phyloP scores from a whole-genome alignment of 2,113 vertebrate genomes.

The Propithecus coquereli region DNA sequence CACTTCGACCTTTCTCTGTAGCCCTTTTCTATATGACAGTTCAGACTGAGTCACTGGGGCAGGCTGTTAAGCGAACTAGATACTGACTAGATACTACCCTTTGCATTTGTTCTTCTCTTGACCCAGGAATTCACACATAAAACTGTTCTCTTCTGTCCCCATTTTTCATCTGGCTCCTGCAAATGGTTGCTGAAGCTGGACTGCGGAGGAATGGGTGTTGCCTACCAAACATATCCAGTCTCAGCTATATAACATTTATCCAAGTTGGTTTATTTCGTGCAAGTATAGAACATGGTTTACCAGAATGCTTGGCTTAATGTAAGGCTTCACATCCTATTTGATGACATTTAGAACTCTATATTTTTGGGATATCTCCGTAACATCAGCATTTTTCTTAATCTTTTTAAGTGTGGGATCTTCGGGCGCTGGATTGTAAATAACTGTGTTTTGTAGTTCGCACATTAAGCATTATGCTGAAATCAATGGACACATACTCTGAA shows the following conservation, averaged over 20 bases:
- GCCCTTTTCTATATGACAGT: not conserved
- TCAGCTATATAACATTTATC: not conserved
- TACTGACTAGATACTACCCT: not conserved
- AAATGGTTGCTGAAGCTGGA: not conserved
- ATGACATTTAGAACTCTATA: not conserved
- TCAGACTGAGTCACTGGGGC: not conserved
- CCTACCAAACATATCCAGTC: not conserved
- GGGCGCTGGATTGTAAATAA: slow-evolving; percentile 11
- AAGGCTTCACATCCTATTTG: not conserved
- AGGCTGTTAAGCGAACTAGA: not conserved
- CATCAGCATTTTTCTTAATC: not conserved
- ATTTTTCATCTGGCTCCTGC: not conserved
- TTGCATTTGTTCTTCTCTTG: not conserved
- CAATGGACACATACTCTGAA: slow-evolving; percentile 32
- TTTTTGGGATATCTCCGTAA: not conserved
- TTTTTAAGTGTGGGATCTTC: slow-evolving; percentile 25
- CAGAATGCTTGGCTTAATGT: not conserved
- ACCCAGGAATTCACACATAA: not conserved
- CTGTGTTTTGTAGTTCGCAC: slow-evolving; percentile 35
- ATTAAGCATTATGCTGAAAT: slow-evolving; percentile 45
- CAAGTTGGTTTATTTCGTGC: not conserved
- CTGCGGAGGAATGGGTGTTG: not conserved
- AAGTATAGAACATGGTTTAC: not conserved
- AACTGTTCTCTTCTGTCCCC: not conserved
- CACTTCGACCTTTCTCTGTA: not conserved